Base-by-base conservation (phyloP, 2,797 vertebrate genomes). In the Sebastes vulpes region DNA sequence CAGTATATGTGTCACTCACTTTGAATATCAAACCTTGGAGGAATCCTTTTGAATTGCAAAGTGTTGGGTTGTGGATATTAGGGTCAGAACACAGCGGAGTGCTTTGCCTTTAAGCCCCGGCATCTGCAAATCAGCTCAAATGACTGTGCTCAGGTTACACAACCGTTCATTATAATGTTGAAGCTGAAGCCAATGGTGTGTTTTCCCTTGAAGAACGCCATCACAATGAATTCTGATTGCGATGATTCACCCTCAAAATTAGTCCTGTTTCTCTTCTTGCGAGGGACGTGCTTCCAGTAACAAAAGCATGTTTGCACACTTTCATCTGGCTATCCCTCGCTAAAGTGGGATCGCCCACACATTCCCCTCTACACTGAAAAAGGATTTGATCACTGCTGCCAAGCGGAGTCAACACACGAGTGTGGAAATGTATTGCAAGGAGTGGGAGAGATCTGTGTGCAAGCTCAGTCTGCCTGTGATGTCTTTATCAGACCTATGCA, bases 291-390 rank as follows among this genome's bases (percentile, higher is more conserved):
- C 94, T 94, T 84, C 76, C 89, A 87, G 91, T 80, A 83, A 92
- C 90, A 93, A 93, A 92, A 91, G 91, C 91, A 73, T 84, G 80
- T 90, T 92, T 91, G 82, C 26, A 61, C 77, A 85, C 90, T 92
- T 92, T 85, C 75, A 93, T 92, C 89, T 84, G 81, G 86, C 85
- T 88, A 61, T 89, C 85, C 78, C 86, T 82, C 26, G 83, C 88
- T 91, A 82, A 93, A 94, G 92, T 82, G 81, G 82, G 78, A 81
- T 90, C 86, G 81, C 94, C 95, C 91, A 95, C 95, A 79, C 87
- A 59, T 77, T 86, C 83, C 77, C 88, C 82, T 90, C 80, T 81
- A 68, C 74, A 72, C 73, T 75, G 80, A 80, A 90, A 87, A 89
- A 77, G 67, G 81, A 92, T 93, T 91, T 90, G 87, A 94, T 92